These are phyloP conservation scores for Coracopsis vasa DNA, from an alignment of 2,113 vertebrate genomes.

Conservation along the genomic window DNA sequence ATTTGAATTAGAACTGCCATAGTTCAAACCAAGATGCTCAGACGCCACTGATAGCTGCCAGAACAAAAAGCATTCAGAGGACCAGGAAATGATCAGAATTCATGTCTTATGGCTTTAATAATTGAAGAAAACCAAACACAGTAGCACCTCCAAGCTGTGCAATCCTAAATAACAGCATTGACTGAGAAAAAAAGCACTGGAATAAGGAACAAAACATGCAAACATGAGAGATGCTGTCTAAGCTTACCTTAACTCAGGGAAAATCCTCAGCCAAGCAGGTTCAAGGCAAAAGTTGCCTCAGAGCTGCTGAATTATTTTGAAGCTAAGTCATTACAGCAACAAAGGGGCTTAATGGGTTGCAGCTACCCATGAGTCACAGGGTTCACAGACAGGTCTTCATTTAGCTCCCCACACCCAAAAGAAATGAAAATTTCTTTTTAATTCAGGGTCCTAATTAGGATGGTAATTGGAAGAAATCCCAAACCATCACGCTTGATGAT, in stretches of 20 bases:
- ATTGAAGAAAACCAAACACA: background rate
- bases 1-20: background rate
- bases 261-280: background rate
- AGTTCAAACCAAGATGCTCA: background rate
- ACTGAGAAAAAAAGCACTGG: background rate
- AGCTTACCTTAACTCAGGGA: background rate
- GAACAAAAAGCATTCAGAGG: background rate
- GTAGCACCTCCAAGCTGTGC: background rate
- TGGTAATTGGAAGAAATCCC: background rate
- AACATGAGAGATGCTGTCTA: background rate
- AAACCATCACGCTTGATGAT: background rate
- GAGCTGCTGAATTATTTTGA: background rate
- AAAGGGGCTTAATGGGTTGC: background rate
- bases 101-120: background rate
- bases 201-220: background rate
- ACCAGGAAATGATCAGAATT: background rate
- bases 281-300: background rate
- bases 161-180: background rate
- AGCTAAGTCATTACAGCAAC: background rate
- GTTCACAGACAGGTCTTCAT: background rate
- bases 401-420: background rate
- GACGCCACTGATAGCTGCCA: background rate
- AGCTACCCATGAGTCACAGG: background rate
- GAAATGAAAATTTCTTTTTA: background rate
- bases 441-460: background rate